phyloP scores from a whole-genome alignment of 1,140 invertebrate genomes.

The Penaeus vannamei region DNA sequence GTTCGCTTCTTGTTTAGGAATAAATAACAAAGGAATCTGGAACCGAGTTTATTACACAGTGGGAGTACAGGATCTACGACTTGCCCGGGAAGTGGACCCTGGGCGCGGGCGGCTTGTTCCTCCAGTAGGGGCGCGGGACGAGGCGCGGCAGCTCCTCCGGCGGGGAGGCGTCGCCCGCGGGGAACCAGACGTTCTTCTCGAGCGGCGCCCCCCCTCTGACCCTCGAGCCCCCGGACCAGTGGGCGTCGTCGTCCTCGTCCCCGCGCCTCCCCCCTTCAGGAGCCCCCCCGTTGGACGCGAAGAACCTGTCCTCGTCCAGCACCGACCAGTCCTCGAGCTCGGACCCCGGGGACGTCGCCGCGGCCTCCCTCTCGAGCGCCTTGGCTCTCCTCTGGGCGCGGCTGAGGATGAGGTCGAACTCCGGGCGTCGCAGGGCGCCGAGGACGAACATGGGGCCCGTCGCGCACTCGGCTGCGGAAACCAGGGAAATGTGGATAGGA shows the following conservation, averaged over 20 bases:
- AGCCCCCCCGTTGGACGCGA: not conserved
- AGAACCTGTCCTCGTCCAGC: not conserved
- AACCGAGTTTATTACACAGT: no score
- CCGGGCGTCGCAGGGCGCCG: conserved; percentile 46
- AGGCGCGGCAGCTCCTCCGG: conserved; percentile 47
- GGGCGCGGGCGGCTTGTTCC: conserved; percentile 47
- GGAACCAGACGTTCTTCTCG: conserved; percentile 55
- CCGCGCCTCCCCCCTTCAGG: not conserved
- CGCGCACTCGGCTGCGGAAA: conserved; percentile 4
- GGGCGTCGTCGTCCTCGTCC: conserved; percentile 1
- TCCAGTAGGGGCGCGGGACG: conserved; percentile 54
- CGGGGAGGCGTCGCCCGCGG: conserved; percentile 16
- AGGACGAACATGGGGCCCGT: conserved; percentile 50
- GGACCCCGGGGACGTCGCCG: not conserved
- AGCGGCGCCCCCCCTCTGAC: not conserved
- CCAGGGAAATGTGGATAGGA: not conserved
- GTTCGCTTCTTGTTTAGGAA: no score
- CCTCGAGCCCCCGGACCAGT: not conserved
- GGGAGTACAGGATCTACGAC: no score
- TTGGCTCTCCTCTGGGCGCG: not conserved
- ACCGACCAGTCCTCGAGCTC: not conserved
- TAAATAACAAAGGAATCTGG: no score
- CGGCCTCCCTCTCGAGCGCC: not conserved
- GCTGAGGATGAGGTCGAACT: conserved; percentile 55
- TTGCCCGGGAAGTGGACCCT: no score